These are phyloP conservation scores for Tiphia femorata DNA, from an alignment of 2,888 invertebrate genomes.

Conservation along the genomic window DNA sequence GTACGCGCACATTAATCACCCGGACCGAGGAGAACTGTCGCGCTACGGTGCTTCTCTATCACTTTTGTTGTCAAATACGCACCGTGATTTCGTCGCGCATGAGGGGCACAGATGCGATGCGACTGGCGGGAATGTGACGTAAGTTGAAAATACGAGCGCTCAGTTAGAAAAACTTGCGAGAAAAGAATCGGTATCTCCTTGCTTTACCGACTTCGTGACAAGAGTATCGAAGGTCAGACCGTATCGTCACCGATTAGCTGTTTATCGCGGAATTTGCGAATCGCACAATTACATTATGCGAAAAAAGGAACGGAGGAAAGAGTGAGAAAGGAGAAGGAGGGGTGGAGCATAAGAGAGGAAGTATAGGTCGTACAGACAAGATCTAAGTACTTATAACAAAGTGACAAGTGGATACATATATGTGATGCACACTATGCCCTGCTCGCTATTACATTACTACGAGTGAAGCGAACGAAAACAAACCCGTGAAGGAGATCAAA, in stretches of 20 bases:
- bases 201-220: conserved; percentile 18
- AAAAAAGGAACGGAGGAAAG: too few relatives aligned
- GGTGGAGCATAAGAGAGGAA: not conserved
- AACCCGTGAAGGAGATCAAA: too few relatives aligned
- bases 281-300: conserved; percentile 16
- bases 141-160: conserved; percentile 20
- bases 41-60: too few relatives aligned
- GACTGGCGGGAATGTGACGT: conserved; percentile 29
- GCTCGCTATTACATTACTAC: too few relatives aligned
- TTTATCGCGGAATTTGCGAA: conserved; percentile 20
- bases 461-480: too few relatives aligned
- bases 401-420: too few relatives aligned
- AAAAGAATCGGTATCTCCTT: conserved; percentile 15
- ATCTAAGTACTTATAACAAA: too few relatives aligned
- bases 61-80: conserved; percentile 12
- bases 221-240: conserved; percentile 36
- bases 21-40: too few relatives aligned
- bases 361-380: too few relatives aligned
- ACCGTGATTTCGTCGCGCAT: not conserved
- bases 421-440: too few relatives aligned
- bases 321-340: not conserved
- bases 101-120: not conserved
- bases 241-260: conserved; percentile 31
- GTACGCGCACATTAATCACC: too few relatives aligned
- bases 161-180: not conserved